Base-by-base conservation (phyloP, 2,888 invertebrate species). In the Ametastegia equiseti region DNA sequence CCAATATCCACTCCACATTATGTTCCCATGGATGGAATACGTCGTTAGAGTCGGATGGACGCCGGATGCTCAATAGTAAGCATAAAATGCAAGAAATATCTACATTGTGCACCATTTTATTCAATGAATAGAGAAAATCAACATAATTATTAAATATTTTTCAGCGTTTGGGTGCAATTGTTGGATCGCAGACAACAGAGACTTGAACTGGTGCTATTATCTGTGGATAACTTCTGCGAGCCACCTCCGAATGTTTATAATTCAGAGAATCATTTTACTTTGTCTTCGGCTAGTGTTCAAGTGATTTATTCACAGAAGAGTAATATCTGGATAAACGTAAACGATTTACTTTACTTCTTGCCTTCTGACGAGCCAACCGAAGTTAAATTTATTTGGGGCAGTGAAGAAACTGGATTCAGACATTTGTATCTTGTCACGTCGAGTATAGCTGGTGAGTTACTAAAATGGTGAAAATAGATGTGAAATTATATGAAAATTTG, bases 11-110 rank as follows among this genome's bases (percentile, higher is more conserved):
- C 92, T 98, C n/a, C 94, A 95, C 69, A 95, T 95, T 80, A 94
- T 97, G 82, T 98, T 98, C 90, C 97, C 98, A 0, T 97, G 97
- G 97, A 95, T 97, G 93, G 99, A 99, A 90, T 99, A 99, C 92
- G 93, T 99, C 84, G 97, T 98, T 0, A 93, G 99, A 85, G 97
- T 97, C 15, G 99, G 98, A 0, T 99, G 99, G 99, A 97, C 97
- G 0, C 97, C 97, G 0, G 96, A 97, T 90, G 97, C 97, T 39
- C 94, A 96, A 88, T 96, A 95, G 98, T 98, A 92, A 95, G 54
- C 19, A 11, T 1, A n/a, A 50, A 45, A 33, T 11, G 27, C n/a
- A 30, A 6, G 6, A 54, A 67, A 2, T 30, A 80, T 27, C 11
- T 11, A 23, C 15, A 19, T 79, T 4, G 2, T 1, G 7, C 1